phyloP scores from a whole-genome alignment of 2,797 vertebrate species.

The Phyllotis vaccarum region DNA sequence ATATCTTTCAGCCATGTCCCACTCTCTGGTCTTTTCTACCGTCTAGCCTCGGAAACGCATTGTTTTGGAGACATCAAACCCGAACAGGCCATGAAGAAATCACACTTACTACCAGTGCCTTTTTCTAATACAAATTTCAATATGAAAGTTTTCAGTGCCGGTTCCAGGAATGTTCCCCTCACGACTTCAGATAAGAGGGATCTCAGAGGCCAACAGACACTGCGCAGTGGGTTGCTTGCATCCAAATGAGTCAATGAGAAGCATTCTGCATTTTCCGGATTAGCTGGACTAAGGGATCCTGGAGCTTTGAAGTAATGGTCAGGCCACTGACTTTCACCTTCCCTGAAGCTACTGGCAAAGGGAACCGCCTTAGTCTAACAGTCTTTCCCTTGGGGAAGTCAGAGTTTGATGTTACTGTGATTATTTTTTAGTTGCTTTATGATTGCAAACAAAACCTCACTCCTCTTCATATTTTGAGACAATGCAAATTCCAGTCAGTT shows the following conservation, averaged over 20 bases:
- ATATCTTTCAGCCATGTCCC: neutral
- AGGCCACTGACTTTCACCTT: conserved; percentile 60
- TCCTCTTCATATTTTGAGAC: neutral
- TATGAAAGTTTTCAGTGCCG: neutral
- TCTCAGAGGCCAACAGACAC: neutral
- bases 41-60: neutral
- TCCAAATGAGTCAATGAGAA: neutral
- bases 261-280: neutral
- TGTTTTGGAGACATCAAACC: neutral
- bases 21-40: neutral
- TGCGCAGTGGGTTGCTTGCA: neutral
- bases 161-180: neutral
- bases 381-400: neutral
- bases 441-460: neutral
- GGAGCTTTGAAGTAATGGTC: neutral
- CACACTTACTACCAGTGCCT: neutral
- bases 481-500: neutral
- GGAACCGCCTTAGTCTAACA: conserved; percentile 64
- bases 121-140: neutral
- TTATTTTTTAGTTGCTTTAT: neutral
- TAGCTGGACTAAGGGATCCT: too few species aligned
- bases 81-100: neutral
- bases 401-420: neutral
- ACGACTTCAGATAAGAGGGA: neutral
- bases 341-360: neutral